A percentile compares a stretch with the other conserved stretches of the same genome.
phyloP scores from a whole-genome alignment of 23 tunicate species.

The Ascidia mentula region DNA sequence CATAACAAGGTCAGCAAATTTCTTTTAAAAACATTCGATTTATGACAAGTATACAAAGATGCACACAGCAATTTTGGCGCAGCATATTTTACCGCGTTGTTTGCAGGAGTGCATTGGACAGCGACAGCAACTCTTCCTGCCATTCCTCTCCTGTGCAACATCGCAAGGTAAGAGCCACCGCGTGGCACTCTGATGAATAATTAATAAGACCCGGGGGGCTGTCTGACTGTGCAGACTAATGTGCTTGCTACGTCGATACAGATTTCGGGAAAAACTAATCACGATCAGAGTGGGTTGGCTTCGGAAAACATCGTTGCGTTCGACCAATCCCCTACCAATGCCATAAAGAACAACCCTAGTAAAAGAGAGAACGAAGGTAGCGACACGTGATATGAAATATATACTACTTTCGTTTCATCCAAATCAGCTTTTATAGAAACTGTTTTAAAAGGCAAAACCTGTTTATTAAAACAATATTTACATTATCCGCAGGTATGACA shows the following conservation, averaged over 20 bases:
- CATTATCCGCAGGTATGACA: constrained; percentile 12
- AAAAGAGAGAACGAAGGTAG: no score
- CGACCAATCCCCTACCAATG: neutral
- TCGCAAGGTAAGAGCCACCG: constrained; percentile 32
- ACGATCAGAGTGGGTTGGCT: neutral
- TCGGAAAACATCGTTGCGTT: constrained; percentile 4
- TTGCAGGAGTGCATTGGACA: constrained; percentile 39
- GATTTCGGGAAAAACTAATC: neutral
- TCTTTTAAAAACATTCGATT: no score
- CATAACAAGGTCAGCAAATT: no score
- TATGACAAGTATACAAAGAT: no score
- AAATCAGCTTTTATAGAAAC: no score
- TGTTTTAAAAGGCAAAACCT: no score
- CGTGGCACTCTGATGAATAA: neutral
- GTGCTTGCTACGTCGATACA: neutral
- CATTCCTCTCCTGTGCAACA: constrained; percentile 41
- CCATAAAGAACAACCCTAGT: no score
- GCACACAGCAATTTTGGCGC: neutral
- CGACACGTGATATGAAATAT: no score
- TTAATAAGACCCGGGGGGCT: neutral
- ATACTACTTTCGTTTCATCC: no score
- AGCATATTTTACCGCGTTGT: neutral
- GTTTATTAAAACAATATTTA: no score
- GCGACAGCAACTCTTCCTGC: constrained; percentile 54
- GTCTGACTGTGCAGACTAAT: constrained; percentile 3